Evolutionary conservation across 1,140 invertebrate species (phyloP), one percentile per base, ranked within the genome.

Genomic region (Hesperophylax magnus): DNA sequence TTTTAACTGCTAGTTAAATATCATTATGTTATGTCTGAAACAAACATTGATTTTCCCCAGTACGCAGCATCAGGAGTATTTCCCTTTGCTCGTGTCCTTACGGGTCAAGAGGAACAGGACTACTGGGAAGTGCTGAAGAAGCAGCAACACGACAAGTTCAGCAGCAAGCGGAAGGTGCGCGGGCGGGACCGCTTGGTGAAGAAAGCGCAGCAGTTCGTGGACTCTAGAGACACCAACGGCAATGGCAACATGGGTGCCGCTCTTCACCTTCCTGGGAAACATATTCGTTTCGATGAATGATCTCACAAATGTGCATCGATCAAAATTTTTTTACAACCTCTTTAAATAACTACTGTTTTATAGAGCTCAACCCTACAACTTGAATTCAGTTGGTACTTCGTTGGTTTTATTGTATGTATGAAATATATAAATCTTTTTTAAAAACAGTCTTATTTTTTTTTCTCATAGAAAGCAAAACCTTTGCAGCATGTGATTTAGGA

Each of bases 261-360:
- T 3, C 8, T 61, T 76, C 11, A 65, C 54, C 61, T 24, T 54
- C 27, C 72, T 34, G 75, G 74, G n/a, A 80, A 79, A 75, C 82
- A 84, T 52, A 78, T 84, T 72, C 80, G 80, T 18, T 84, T 84
- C 47, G 82, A 84, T 80, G 82, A 84, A 39, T 79, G 56, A 78
- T 8, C 9, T 39, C 34, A 39, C 5, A 9, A 39, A 39, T 39
- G 3, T 39, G 34, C 3, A 6, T 6, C 34, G 3, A 39, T 39
- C 7, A n/a, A n/a, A n/a, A n/a, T n/a, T n/a, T n/a, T n/a, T n/a
- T n/a, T n/a, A n/a, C n/a, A n/a, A n/a, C n/a, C n/a, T n/a, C n/a
- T n/a, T n/a, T n/a, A n/a, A n/a, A n/a, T n/a, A n/a, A n/a, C n/a
- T n/a, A n/a, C n/a, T n/a, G n/a, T n/a, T n/a, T n/a, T n/a, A n/a